phyloP scores from a whole-genome alignment of 2,113 vertebrate species.

The Coptodon rendalli region DNA sequence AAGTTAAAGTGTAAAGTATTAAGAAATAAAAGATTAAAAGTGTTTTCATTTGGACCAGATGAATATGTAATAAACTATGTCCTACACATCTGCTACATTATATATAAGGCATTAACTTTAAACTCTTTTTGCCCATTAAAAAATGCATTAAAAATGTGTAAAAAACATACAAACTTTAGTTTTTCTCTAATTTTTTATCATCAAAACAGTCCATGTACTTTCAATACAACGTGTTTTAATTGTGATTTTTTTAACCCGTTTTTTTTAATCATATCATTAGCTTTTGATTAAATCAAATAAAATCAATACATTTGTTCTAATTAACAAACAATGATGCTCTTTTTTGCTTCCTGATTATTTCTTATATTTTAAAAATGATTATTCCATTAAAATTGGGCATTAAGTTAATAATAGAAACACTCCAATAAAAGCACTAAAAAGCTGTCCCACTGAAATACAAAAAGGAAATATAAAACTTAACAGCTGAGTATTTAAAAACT shows the following conservation, averaged over 20 bases:
- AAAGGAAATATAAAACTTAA: fast-evolving
- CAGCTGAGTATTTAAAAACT: neutral
- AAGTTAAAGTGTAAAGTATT: neutral
- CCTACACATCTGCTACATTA: neutral
- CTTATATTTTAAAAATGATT: neutral
- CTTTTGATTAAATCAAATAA: fast-evolving
- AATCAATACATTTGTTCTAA: neutral
- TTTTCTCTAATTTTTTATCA: neutral
- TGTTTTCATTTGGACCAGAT: neutral
- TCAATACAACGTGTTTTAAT: neutral
- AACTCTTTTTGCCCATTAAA: neutral
- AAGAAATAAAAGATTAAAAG: neutral
- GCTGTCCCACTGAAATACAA: neutral
- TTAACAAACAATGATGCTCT: neutral
- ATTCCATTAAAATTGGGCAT: neutral
- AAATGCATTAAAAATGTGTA: neutral
- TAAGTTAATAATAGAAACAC: neutral
- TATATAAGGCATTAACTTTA: neutral
- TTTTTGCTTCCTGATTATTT: neutral
- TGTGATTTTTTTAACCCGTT: neutral
- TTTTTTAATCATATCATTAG: neutral
- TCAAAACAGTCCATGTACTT: fast-evolving
- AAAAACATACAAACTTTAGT: neutral
- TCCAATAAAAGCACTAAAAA: neutral
- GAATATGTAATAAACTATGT: neutral